Percentiles rank a stretch among this genome's conserved stretches.
Conservation (phyloP, 35 echinoderm and acorn worm genomes). For the Ptychodera flava region DNA sequence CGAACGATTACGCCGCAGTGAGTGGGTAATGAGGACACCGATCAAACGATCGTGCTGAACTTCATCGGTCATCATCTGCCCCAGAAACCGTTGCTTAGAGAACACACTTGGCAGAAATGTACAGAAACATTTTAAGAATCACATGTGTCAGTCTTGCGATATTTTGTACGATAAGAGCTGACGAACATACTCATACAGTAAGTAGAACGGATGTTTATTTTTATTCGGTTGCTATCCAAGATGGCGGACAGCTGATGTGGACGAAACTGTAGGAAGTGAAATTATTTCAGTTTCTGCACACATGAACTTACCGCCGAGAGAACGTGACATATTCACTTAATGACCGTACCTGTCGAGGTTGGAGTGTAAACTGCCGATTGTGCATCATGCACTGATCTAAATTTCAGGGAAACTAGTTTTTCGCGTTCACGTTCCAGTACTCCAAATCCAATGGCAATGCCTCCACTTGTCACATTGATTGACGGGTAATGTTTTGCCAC, state of each 20-base stretch:
- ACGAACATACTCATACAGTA: background rate
- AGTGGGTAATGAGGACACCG: too few species aligned
- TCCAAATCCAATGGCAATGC: too few species aligned
- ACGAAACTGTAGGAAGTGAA: background rate
- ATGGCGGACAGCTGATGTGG: background rate
- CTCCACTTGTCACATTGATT: too few species aligned
- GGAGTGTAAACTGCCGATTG: background rate
- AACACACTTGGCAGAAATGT: background rate
- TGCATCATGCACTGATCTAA: background rate
- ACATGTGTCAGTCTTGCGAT: background rate
- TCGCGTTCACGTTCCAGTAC: too few species aligned
- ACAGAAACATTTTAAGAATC: background rate
- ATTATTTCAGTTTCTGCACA: background rate
- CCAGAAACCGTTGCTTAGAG: background rate
- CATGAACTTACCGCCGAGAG: too few species aligned
- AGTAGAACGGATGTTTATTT: background rate
- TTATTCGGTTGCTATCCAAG: background rate
- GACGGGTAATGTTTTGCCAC: too few species aligned
- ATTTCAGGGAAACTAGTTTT: background rate
- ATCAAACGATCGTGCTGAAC: background rate
- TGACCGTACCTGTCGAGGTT: background rate
- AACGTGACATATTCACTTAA: background rate
- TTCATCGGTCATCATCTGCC: background rate
- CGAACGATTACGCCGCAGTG: background rate
- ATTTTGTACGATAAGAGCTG: background rate